Evolutionary conservation across 2,888 invertebrate genomes (phyloP).

Genomic region (Eristalis tenax): DNA sequence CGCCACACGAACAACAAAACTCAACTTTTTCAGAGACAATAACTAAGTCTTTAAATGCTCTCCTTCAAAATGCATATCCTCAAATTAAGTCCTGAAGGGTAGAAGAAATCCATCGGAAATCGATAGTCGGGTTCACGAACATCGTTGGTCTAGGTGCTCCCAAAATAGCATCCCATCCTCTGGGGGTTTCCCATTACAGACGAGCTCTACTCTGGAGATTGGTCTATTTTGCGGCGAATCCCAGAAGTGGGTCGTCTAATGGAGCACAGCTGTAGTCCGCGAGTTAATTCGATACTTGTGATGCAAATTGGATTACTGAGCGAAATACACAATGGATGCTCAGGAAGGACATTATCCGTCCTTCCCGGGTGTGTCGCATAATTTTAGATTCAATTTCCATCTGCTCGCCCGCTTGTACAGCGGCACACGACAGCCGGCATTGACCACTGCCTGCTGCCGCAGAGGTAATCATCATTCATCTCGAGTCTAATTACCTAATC

Average conservation of each 20-base stretch:
- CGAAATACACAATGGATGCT: neutral
- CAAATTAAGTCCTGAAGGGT: neutral
- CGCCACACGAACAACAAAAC: too few species aligned
- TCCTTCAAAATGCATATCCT: neutral
- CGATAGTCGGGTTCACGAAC: neutral
- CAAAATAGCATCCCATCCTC: neutral
- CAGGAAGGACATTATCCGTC: neutral
- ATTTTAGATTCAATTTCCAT: neutral
- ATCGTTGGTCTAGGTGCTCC: neutral
- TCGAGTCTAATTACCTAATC: constrained; percentile 25
- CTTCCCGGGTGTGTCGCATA: neutral
- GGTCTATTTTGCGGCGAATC: neutral
- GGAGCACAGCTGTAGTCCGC: neutral
- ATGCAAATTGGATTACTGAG: neutral
- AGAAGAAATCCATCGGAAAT: neutral
- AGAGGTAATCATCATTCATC: constrained; percentile 9
- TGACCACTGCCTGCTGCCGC: neutral
- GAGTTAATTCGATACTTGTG: neutral
- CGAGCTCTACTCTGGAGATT: neutral
- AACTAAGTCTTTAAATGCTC: neutral
- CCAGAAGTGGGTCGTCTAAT: neutral
- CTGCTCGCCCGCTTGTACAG: neutral
- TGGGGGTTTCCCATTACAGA: neutral
- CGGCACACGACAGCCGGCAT: neutral
- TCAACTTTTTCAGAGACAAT: too few species aligned